Conservation (phyloP, 2,113 vertebrate species). For the Fukomys damarensis region DNA sequence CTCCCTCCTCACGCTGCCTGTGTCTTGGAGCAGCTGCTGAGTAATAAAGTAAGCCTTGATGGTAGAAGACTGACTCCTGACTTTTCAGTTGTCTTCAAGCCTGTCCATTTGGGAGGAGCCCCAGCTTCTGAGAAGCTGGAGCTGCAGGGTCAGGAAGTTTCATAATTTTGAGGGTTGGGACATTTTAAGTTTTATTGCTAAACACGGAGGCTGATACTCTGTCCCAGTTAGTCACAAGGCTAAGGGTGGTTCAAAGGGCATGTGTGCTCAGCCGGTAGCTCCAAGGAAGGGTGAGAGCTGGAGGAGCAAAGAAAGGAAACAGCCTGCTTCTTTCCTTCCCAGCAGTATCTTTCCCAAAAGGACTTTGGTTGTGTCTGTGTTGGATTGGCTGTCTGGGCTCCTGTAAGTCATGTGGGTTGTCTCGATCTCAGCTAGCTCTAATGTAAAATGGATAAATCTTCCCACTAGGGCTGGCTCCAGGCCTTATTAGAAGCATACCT, state of each 20-base stretch:
- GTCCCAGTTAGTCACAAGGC: constrained; percentile 69
- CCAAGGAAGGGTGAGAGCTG: background rate
- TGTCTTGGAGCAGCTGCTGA: background rate
- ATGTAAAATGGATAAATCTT: background rate
- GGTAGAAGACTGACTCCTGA: background rate
- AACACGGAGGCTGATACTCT: constrained; percentile 51
- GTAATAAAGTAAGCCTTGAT: background rate
- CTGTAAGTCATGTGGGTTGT: background rate
- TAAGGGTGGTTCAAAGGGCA: constrained; percentile 61
- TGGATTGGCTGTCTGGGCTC: background rate
- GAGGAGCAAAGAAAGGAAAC: background rate
- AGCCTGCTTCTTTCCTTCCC: background rate
- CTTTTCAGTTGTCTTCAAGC: background rate
- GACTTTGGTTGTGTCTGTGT: background rate
- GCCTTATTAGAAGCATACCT: background rate
- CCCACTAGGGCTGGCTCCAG: background rate
- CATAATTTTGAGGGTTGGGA: constrained; percentile 67
- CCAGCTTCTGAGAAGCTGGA: background rate
- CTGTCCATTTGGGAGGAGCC: background rate
- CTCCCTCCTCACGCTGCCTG: background rate
- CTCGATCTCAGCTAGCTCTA: background rate
- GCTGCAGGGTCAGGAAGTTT: constrained; percentile 72
- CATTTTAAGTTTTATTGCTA: constrained; percentile 64
- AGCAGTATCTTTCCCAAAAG: background rate
- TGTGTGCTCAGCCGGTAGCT: constrained; percentile 65